Evolutionary conservation across 2,888 invertebrate species (phyloP).

Genomic region (Acanthosoma haemorrhoidale): DNA sequence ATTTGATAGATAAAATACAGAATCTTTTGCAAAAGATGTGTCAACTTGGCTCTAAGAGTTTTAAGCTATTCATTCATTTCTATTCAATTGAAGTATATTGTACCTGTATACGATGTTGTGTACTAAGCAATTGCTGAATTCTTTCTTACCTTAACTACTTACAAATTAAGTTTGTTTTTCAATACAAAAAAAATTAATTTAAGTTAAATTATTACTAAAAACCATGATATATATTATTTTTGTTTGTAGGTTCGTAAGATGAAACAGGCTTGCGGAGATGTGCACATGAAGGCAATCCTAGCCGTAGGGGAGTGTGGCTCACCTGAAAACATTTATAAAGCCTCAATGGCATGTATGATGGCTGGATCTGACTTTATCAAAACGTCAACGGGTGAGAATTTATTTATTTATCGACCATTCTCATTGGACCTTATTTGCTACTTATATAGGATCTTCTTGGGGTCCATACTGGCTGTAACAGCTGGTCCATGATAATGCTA

Average conservation of each 20-base stretch:
- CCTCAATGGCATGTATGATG: slow-evolving; percentile 85
- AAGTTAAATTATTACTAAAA: background rate
- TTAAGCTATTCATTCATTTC: no score
- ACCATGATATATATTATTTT: background rate
- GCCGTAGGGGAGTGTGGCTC: slow-evolving; percentile 87
- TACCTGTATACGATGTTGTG: no score
- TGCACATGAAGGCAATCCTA: slow-evolving; percentile 86
- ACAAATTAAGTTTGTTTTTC: no score
- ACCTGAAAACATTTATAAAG: slow-evolving; percentile 80
- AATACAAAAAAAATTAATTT: no score
- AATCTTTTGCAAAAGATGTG: no score
- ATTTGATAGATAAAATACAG: no score
- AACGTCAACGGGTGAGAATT: slow-evolving; percentile 76
- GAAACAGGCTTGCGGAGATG: slow-evolving; percentile 68
- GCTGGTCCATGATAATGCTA: no score
- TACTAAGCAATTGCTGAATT: no score
- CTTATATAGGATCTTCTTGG: background rate
- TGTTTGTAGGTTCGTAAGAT: slow-evolving; percentile 49
- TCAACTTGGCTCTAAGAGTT: no score
- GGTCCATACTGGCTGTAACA: no score
- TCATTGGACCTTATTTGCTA: background rate
- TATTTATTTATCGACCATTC: background rate
- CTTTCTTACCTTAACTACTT: no score
- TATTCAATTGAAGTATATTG: no score
- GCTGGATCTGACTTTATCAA: slow-evolving; percentile 98